Evolutionary conservation across 2,888 invertebrate genomes (phyloP).

Genomic region (Sipha maydis): DNA sequence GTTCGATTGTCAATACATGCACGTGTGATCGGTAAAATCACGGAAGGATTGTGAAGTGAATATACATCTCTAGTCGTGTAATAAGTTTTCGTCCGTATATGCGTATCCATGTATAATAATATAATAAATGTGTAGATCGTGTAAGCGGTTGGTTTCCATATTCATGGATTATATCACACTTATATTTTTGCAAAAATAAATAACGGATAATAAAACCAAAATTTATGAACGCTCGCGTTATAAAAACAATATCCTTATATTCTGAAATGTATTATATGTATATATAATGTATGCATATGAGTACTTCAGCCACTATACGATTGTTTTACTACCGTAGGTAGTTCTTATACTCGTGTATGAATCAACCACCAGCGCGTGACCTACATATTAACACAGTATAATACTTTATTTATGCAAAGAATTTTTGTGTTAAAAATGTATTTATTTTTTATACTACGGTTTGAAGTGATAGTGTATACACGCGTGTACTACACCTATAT

Average conservation of each 20-base stretch:
- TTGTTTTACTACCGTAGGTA: neutral
- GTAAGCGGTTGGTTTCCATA: neutral
- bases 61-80: neutral
- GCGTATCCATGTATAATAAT: too few species aligned
- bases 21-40: conserved; percentile 30
- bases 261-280: neutral
- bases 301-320: neutral
- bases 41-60: conserved; percentile 11
- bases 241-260: neutral
- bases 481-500: neutral
- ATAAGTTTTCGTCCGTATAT: neutral
- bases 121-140: neutral
- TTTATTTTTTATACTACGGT: neutral
- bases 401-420: neutral
- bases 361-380: neutral
- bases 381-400: neutral
- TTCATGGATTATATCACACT: neutral
- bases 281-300: neutral
- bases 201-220: neutral
- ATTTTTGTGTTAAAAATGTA: neutral
- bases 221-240: neutral
- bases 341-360: neutral
- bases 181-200: neutral
- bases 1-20: conserved; percentile 37
- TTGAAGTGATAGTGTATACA: neutral